Evolutionary conservation across 92 coral and sea anemone species (phyloP).

Genomic region (Parazoanthus atlanticus): DNA sequence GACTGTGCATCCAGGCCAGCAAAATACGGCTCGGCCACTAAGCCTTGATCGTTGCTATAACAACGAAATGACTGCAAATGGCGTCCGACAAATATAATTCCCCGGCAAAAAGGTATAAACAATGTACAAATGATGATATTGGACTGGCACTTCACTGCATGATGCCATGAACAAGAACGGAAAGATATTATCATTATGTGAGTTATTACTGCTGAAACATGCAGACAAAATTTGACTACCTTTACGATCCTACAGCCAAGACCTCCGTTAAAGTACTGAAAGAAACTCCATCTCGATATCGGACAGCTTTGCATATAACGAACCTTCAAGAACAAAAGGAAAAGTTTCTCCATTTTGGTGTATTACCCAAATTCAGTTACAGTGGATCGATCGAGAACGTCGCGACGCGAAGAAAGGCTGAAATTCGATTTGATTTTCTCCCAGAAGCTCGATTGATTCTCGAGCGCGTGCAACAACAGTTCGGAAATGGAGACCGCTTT

Average conservation of each 20-base stretch:
- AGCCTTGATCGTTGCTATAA: constrained; percentile 24
- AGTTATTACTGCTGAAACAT: not conserved
- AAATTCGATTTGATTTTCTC: constrained; percentile 83
- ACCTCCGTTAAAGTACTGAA: constrained; percentile 73
- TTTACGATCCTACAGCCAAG: constrained; percentile 63
- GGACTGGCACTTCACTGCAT: not conserved
- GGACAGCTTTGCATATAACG: constrained; percentile 71
- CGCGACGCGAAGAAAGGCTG: constrained; percentile 68
- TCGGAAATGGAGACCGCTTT: constrained; percentile 85
- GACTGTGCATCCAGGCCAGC: constrained; percentile 4
- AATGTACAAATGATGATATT: not conserved
- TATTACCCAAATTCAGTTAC: constrained; percentile 69
- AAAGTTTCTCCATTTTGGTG: constrained; percentile 78
- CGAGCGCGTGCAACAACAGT: constrained; percentile 86
- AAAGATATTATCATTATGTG: no score
- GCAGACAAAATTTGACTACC: constrained; percentile 49
- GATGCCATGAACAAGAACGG: not conserved
- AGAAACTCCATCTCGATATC: constrained; percentile 77
- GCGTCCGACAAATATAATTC: constrained; percentile 18
- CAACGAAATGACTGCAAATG: constrained; percentile 27
- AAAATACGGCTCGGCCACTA: constrained; percentile 27
- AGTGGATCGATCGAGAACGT: constrained; percentile 68
- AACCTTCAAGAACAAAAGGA: constrained; percentile 83
- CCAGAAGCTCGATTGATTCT: constrained; percentile 86
- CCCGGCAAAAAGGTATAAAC: not conserved